These are phyloP conservation scores for Hydrozoanthus gracilis DNA, from an alignment of 92 coral and sea anemone genomes.

Conservation along the genomic window DNA sequence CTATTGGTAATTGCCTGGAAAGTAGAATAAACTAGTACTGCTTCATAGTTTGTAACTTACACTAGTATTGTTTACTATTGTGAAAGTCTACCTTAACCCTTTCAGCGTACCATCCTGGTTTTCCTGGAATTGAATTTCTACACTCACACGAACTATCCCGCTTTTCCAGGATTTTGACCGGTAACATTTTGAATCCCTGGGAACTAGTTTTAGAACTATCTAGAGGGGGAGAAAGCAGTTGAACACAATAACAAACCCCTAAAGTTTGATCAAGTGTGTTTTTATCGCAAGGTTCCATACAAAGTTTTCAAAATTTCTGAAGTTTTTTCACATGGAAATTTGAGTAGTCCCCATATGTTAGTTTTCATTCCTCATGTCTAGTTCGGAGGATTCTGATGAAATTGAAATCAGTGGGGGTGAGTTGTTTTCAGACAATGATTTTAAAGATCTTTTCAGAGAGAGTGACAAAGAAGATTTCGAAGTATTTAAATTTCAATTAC, in stretches of 20 bases:
- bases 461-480: background rate
- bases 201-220: background rate
- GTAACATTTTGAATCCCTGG: background rate
- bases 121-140: background rate
- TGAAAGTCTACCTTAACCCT: too few species aligned
- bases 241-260: background rate
- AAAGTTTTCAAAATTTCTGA: background rate
- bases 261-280: background rate
- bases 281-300: conserved; percentile 6
- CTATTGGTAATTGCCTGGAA: too few species aligned
- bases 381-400: background rate
- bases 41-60: too few species aligned
- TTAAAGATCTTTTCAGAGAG: conserved; percentile 17
- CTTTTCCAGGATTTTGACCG: background rate
- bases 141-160: conserved; percentile 9
- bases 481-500: background rate
- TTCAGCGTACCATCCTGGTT: too few species aligned
- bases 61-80: too few species aligned
- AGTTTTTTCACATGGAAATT: background rate
- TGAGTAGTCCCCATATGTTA: background rate
- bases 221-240: conserved; percentile 4
- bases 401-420: background rate
- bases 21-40: too few species aligned
- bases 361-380: background rate
- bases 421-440: background rate